These are phyloP conservation scores for Xestia ashworthii DNA, from an alignment of 2,888 invertebrate genomes.

Conservation along the genomic window DNA sequence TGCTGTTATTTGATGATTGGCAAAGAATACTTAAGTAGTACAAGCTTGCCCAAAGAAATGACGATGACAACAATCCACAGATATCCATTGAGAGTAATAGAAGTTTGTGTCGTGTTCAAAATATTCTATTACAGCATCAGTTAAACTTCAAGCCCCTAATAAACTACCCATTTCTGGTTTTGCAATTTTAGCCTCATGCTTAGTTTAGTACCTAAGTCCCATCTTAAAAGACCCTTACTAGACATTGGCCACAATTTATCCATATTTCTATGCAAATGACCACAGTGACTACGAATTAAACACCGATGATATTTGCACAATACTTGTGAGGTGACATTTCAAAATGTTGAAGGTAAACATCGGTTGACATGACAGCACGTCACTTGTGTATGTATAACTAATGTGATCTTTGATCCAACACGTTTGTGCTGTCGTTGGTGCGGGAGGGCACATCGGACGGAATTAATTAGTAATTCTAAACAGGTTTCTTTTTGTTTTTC, in stretches of 20 bases:
- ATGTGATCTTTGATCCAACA: slow-evolving; percentile 62
- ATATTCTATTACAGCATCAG: slow-evolving; percentile 15
- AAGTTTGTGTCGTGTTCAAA: not conserved
- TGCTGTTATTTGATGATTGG: not conserved
- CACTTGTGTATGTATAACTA: slow-evolving; percentile 51
- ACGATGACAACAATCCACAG: not conserved
- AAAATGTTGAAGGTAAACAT: slow-evolving; percentile 38
- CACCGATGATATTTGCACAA: slow-evolving; percentile 41
- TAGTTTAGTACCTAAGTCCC: slow-evolving; percentile 4
- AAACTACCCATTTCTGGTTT: slow-evolving; percentile 1
- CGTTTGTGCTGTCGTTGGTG: slow-evolving; percentile 47
- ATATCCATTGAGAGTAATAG: not conserved
- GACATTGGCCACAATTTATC: slow-evolving; percentile 7
- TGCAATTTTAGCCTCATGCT: not conserved
- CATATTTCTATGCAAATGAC: slow-evolving; percentile 30
- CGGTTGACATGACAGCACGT: slow-evolving; percentile 41
- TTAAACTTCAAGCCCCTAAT: not conserved
- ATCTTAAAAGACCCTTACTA: slow-evolving; percentile 14
- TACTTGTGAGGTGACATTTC: slow-evolving; percentile 48
- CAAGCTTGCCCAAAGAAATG: not conserved
- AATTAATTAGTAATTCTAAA: slow-evolving; percentile 44
- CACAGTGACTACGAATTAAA: slow-evolving; percentile 34
- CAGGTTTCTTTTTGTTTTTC: slow-evolving; percentile 17
- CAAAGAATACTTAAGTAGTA: not conserved
- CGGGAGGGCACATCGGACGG: slow-evolving; percentile 15